phyloP scores from a whole-genome alignment of 1,140 invertebrate species.

The Pararge aegeria region DNA sequence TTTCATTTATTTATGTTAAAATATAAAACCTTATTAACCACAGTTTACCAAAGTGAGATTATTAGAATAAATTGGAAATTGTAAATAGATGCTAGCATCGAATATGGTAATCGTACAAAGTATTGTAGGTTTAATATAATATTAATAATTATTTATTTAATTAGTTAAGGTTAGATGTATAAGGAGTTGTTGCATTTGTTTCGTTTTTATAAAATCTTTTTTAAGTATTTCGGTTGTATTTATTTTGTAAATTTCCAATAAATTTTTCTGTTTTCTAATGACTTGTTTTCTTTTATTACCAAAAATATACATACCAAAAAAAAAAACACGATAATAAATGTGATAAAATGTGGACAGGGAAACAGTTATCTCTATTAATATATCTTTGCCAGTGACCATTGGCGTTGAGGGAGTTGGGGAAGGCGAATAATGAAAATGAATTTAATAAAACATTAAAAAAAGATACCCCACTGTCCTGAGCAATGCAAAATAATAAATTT shows the following conservation, averaged over 20 bases:
- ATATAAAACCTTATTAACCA: conserved; percentile 60
- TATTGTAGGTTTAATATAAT: conserved; percentile 60
- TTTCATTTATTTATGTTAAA: conserved; percentile 24
- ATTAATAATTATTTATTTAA: conserved; percentile 70
- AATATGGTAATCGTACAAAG: conserved; percentile 63
- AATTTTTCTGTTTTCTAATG: conserved; percentile 68
- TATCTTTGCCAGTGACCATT: no score
- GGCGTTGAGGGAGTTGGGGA: no score
- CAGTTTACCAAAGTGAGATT: conserved; percentile 82
- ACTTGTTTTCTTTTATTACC: conserved; percentile 33
- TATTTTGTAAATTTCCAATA: conserved; percentile 63
- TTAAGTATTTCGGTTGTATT: conserved; percentile 67
- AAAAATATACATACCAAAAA: no score
- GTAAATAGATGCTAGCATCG: conserved; percentile 38
- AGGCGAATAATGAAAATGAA: no score
- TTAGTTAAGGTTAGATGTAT: conserved; percentile 44
- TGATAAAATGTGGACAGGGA: no score
- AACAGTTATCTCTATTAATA: no score
- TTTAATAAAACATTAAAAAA: no score
- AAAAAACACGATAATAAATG: no score
- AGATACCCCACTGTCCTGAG: no score
- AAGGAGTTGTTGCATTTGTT: conserved; percentile 73
- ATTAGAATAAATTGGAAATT: conserved; percentile 59
- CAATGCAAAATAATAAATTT: no score
- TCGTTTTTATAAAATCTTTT: conserved; percentile 62